Base-by-base conservation (phyloP, 2,113 vertebrate genomes). In the Lota lota region DNA sequence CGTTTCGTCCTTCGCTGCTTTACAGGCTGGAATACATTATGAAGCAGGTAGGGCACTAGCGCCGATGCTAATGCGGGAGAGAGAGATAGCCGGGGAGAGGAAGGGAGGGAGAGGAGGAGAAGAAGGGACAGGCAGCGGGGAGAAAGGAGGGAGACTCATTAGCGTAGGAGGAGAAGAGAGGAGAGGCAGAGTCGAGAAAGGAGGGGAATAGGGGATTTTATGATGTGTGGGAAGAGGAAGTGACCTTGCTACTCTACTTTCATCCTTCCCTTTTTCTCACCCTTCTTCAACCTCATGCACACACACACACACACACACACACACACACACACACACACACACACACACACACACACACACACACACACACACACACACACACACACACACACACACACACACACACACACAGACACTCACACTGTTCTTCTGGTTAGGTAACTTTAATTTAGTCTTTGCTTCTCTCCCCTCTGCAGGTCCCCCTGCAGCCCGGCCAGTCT, bases 401-500 rank as follows among this genome's bases (percentile, higher is more conserved):
- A 24, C 64, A 24, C 64, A 16, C 64, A 18, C 64, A 12, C 64
- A 18, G 50, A 22, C 50, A 17, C 51, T 17, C 47, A 2, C 57
- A 59, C 57, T 20, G n/a, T 20, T 21, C 57, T 59, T 59, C 19
- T 21, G 36, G 10, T 59, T 6, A 19, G 20, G n/a, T 20, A 19
- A 19, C 57, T 59, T 59, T 21, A 59, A 20, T 21, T 21, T 50
- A 24, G 24, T 24, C 24, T 20, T 19, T 65, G 36, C 22, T 56
- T 14, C 47, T 51, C 18, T 57, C 64, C 28, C 33, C 62, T 1
- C n/a, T 19, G 51, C 84, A 94, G 93, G 88, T 93, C 80, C 91
- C 94, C 40, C 90, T 95, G 40, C 94, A 94, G 85, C 88, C 95
- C 5, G 93, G 95, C 77, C 95, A 96, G 88, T 94, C 95, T 74